phyloP scores from a whole-genome alignment of 2,888 invertebrate genomes.

The Lithosia quadra region DNA sequence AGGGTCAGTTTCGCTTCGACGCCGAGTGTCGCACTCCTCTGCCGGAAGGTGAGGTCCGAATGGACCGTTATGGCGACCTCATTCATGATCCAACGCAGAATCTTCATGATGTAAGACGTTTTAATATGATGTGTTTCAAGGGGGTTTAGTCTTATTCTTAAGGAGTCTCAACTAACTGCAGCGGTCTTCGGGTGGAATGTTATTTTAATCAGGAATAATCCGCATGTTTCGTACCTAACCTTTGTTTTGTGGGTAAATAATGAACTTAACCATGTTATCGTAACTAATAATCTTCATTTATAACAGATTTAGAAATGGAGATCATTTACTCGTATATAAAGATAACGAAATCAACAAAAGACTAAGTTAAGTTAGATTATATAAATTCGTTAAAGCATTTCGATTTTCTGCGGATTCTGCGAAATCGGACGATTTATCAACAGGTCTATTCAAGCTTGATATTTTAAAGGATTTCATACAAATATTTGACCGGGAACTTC shows the following conservation, averaged over 20 bases:
- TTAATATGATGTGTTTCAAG: slow-evolving; percentile 29
- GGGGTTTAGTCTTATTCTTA: slow-evolving; percentile 39
- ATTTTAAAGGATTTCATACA: slow-evolving; percentile 47
- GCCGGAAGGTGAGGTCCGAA: slow-evolving; percentile 91
- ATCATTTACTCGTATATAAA: slow-evolving; percentile 57
- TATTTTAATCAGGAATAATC: slow-evolving; percentile 22
- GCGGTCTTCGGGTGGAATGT: slow-evolving; percentile 53
- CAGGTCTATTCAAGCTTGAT: slow-evolving; percentile 50
- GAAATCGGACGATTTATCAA: slow-evolving; percentile 51
- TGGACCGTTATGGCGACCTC: slow-evolving; percentile 85
- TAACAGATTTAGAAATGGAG: slow-evolving; percentile 36
- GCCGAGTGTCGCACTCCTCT: slow-evolving; percentile 93
- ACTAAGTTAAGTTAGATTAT: slow-evolving; percentile 59
- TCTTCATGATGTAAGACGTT: slow-evolving; percentile 86
- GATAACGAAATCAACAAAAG: slow-evolving; percentile 56
- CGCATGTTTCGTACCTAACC: slow-evolving; percentile 33
- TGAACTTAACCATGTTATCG: slow-evolving; percentile 9
- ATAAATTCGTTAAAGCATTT: slow-evolving; percentile 55
- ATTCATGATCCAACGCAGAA: slow-evolving; percentile 83
- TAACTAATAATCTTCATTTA: slow-evolving; percentile 26
- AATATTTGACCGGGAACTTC: slow-evolving; percentile 43
- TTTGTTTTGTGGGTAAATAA: slow-evolving; percentile 11
- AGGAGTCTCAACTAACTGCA: slow-evolving; percentile 53
- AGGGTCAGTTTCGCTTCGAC: slow-evolving; percentile 97
- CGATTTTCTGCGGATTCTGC: slow-evolving; percentile 46